Evolutionary conservation across 1,140 invertebrate genomes (phyloP).

Genomic region (Leptestheria dahalacensis): DNA sequence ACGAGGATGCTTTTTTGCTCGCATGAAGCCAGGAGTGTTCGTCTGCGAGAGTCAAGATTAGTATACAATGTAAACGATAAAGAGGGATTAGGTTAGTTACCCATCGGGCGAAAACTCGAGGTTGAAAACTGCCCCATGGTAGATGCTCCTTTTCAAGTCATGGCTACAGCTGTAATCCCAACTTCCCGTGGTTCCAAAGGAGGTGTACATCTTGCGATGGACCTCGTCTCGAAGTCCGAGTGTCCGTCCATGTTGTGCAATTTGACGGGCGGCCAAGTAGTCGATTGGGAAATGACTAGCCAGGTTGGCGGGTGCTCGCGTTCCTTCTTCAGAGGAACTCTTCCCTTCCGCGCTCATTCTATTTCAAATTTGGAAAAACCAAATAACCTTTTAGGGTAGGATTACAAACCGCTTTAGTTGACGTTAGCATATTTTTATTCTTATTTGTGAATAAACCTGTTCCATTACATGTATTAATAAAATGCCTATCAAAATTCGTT

Average conservation of each 20-base stretch:
- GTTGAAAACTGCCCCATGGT: not conserved
- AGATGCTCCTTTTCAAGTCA: not conserved
- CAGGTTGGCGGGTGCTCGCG: too few species aligned
- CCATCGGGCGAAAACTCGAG: not conserved
- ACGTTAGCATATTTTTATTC: too few species aligned
- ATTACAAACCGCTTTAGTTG: too few species aligned
- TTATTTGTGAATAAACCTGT: too few species aligned
- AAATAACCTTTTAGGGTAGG: too few species aligned
- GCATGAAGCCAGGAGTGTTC: constrained; percentile 70
- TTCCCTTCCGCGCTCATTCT: too few species aligned
- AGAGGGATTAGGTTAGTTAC: not conserved
- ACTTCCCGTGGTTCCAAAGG: not conserved
- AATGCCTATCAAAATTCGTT: too few species aligned
- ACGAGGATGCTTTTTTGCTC: constrained; percentile 75
- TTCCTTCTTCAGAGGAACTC: too few species aligned
- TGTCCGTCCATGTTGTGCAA: not conserved
- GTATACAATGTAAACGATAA: not conserved
- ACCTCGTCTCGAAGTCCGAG: not conserved
- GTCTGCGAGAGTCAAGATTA: constrained; percentile 38
- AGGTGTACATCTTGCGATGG: not conserved
- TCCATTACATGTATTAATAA: too few species aligned
- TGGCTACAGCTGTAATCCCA: not conserved
- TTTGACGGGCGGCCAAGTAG: not conserved
- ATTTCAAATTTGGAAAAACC: too few species aligned
- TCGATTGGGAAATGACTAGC: not conserved